Evolutionary conservation across 2,888 invertebrate species (phyloP), one percentile per base, ranked within the genome.

Genomic region (Fabriciana adippe): DNA sequence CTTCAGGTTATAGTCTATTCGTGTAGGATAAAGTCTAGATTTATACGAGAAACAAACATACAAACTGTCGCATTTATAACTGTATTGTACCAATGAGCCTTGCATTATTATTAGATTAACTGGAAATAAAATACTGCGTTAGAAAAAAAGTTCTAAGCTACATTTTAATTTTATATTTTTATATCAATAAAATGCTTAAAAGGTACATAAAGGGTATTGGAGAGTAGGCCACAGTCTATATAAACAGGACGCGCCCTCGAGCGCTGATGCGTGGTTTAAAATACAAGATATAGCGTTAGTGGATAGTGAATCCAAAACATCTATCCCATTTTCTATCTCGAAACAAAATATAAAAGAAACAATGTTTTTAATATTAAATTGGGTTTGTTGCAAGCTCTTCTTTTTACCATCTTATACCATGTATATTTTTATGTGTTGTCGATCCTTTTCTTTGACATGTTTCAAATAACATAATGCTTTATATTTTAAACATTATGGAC

Each of bases 161-260:
- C 57, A 48, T 59, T 47, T 59, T 26, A 59, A 47, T 57, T 57
- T 47, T 59, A 59, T 59, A 26, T n/a, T 59, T 26, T 47, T n/a
- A 79, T 78, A 79, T 78, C 77, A 76, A 72, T 74, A 74, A 79
- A 78, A 76, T 80, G 75, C 75, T 78, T 78, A 74, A 77, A 77
- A 56, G 47, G 41, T 63, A 57, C 53, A 66, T 66, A 69, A 66
- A 66, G 57, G 66, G 62, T 69, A 63, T 69, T 69, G 81, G 77
- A 79, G 79, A 78, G 80, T 77, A 72, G 76, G 78, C 78, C 76
- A 76, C 74, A 75, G 74, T 78, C 81, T 81, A 77, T 76, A 79
- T 77, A 80, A 82, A 81, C 80, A 82, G 79, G 80, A 80, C 80
- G 79, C 79, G 78, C 76, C 82, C 81, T 76, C 74, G 73, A 78